Conservation (phyloP, 2,113 vertebrate species). For the Ictalurus furcatus region DNA sequence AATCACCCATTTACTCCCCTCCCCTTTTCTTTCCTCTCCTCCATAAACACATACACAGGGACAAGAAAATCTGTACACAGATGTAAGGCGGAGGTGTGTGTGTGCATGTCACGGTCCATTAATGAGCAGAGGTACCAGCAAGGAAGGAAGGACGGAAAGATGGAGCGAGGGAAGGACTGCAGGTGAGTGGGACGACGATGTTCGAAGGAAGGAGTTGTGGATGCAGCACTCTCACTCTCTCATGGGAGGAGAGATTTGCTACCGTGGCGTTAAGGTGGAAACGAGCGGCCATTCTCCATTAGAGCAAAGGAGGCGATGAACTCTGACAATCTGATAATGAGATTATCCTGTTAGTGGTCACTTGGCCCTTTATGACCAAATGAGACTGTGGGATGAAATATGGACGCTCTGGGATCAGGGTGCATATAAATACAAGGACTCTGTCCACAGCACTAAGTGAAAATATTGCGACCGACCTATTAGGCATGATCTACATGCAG, state of each 20-base stretch:
- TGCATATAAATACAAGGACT: background rate
- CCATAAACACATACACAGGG: conserved; percentile 56
- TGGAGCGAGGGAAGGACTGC: background rate
- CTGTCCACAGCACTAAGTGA: background rate
- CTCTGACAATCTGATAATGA: conserved; percentile 49
- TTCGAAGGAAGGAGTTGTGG: conserved; percentile 18
- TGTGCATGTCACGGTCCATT: conserved; percentile 65
- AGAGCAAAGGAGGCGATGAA: conserved; percentile 29
- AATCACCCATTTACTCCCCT: conserved; percentile 59
- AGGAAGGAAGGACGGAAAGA: conserved; percentile 21
- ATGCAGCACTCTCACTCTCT: background rate
- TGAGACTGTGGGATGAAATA: background rate
- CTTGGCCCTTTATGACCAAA: conserved; percentile 36
- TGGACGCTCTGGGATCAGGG: background rate
- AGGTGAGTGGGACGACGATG: background rate
- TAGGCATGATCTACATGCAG: background rate
- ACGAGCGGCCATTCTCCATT: background rate
- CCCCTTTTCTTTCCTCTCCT: background rate
- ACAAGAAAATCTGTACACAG: background rate
- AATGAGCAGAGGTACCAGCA: conserved; percentile 60
- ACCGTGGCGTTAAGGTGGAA: background rate
- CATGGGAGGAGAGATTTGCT: conserved; percentile 21
- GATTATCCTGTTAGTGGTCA: conserved; percentile 66
- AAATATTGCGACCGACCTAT: background rate
- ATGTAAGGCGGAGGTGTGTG: conserved; percentile 45